Percentiles rank a stretch among this genome's conserved stretches.
phyloP scores from a whole-genome alignment of 2,797 vertebrate species.

The Benthosema pterotum region DNA sequence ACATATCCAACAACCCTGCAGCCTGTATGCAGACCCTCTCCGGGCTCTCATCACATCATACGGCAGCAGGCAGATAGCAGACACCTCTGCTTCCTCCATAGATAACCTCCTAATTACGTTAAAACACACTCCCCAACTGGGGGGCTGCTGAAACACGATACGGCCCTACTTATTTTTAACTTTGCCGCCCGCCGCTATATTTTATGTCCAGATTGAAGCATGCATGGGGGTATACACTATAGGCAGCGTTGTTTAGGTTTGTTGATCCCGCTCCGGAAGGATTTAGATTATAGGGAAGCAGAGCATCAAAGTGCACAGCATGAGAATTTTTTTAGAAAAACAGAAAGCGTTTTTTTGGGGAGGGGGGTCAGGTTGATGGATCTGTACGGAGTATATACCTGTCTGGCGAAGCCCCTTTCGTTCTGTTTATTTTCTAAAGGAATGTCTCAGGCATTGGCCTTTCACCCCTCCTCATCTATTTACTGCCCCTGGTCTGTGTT shows the following conservation, averaged over 20 bases:
- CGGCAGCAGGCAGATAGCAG: constrained; percentile 57
- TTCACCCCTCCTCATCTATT: constrained; percentile 75
- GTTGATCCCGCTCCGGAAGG: constrained; percentile 1
- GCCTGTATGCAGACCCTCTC: no score
- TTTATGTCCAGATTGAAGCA: not conserved
- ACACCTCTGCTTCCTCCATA: constrained; percentile 63
- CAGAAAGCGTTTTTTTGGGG: constrained; percentile 20
- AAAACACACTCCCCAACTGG: constrained; percentile 57
- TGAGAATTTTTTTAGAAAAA: constrained; percentile 25
- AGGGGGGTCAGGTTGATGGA: constrained; percentile 47
- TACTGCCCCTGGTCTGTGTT: constrained; percentile 76
- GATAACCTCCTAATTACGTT: constrained; percentile 78
- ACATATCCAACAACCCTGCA: not conserved
- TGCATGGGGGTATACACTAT: no score
- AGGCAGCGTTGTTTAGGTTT: not conserved
- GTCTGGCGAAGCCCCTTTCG: constrained; percentile 65
- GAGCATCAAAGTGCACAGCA: constrained; percentile 14
- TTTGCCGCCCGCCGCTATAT: not conserved
- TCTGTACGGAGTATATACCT: constrained; percentile 66
- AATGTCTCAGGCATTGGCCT: constrained; percentile 71
- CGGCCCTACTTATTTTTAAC: constrained; percentile 12
- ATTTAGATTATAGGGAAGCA: not conserved
- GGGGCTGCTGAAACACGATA: constrained; percentile 60
- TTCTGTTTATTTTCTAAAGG: constrained; percentile 80
- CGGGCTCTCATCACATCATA: constrained; percentile 56